phyloP scores from a whole-genome alignment of 2,797 vertebrate species.

The Eptatretus atami region DNA sequence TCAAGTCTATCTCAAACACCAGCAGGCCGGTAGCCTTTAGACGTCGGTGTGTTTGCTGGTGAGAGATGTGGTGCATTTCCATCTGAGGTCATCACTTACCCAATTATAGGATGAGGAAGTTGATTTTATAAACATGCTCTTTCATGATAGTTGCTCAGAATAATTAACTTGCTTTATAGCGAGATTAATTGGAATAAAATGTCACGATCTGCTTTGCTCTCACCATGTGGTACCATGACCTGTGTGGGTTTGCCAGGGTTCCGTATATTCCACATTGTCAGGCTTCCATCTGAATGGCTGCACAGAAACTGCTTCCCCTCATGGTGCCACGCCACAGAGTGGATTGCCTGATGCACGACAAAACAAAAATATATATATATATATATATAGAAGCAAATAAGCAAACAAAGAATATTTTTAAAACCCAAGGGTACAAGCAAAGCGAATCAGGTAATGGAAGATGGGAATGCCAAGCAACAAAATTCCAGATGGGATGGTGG shows the following conservation, averaged over 20 bases:
- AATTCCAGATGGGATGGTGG: neutral
- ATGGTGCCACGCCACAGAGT: constrained; percentile 93
- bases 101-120: no score
- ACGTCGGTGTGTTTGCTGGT: no score
- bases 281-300: constrained; percentile 89
- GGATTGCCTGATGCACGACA: constrained; percentile 36
- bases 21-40: no score
- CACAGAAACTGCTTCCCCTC: constrained; percentile 97
- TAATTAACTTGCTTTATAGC: no score
- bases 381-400: neutral
- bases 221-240: constrained; percentile 71
- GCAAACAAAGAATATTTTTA: neutral
- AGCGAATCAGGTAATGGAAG: neutral
- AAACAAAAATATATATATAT: constrained; percentile 7
- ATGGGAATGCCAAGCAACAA: neutral
- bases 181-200: no score
- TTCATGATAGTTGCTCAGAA: no score
- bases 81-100: no score
- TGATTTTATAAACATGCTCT: no score
- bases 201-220: neutral
- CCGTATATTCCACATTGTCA: constrained; percentile 89
- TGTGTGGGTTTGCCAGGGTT: constrained; percentile 56
- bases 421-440: no score
- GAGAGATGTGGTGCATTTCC: no score
- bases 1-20: no score